Evolutionary conservation across 2,113 vertebrate species (phyloP), one percentile per base, ranked within the genome.

Genomic region (Notothenia coriiceps): DNA sequence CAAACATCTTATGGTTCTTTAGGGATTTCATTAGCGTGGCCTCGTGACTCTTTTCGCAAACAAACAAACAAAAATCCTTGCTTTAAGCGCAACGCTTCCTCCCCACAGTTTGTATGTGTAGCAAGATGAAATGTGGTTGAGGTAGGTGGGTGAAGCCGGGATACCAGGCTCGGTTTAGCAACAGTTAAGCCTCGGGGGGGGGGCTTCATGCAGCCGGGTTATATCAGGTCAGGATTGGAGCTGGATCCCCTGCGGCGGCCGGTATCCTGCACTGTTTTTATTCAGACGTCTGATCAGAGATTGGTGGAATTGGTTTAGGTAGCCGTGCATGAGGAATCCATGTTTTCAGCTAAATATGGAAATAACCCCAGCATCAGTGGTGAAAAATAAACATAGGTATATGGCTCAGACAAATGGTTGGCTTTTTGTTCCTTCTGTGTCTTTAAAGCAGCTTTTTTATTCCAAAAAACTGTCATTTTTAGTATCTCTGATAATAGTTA

Each of bases 221-320:
- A 66, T 61, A 71, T 76, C 76, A 15, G 89, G 88, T 87, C 84
- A 84, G 81, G 49, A 79, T 12, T 9, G 33, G 64, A 44, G 80
- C 85, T 84, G 74, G 72, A 85, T 70, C 4, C 80, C 89, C 90
- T 47, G 78, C 89, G 74, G 86, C 84, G 12, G 63, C 44, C 29
- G 84, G 50, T 60, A 71, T 80, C 79, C 85, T 62, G 63, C 33
- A 72, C 74, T 51, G 66, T 81, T 86, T 86, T 82, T 44, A 80
- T 73, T 80, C 85, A 76, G 66, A 70, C 20, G 1, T 40, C 76
- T 33, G 60, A 79, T 77, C 51, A 0, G 65, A 81, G 78, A 84
- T 71, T 60, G 77, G 72, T 86, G 87, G 85, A 88, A 82, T 55
- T 43, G 79, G 51, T 84, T 85, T 52, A 33, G 86, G 82, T 89